Evolutionary conservation across 1,140 invertebrate genomes (phyloP).

Genomic region (Phortica variegata): DNA sequence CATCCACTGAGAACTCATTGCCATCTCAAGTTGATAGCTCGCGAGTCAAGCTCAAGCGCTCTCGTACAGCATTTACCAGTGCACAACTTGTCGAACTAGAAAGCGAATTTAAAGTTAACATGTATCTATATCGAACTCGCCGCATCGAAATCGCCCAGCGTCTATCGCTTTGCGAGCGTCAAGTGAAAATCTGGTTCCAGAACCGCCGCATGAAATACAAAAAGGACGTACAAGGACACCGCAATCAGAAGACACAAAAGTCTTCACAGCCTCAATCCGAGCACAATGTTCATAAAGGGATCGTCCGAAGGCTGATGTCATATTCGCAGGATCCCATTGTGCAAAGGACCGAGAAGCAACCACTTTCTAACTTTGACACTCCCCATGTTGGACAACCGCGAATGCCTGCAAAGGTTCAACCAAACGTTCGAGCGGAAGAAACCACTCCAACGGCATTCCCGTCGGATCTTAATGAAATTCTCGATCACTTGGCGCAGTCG

Average conservation of each 20-base stretch:
- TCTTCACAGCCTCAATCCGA: slow-evolving; percentile 34
- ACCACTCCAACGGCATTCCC: background rate
- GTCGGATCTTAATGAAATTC: slow-evolving; percentile 41
- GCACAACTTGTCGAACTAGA: slow-evolving; percentile 72
- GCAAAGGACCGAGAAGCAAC: slow-evolving; percentile 14
- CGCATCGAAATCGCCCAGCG: slow-evolving; percentile 79
- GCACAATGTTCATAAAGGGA: slow-evolving; percentile 42
- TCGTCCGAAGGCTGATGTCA: slow-evolving; percentile 48
- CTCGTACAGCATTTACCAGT: slow-evolving; percentile 79
- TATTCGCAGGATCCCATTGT: slow-evolving; percentile 45
- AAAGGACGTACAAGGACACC: slow-evolving; percentile 42
- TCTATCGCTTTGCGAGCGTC: slow-evolving; percentile 75
- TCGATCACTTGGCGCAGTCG: slow-evolving; percentile 40
- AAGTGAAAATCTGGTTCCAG: slow-evolving; percentile 88
- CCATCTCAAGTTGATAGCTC: slow-evolving; percentile 28
- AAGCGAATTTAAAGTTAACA: slow-evolving; percentile 62
- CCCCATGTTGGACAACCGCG: slow-evolving; percentile 3
- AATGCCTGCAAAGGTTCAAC: background rate
- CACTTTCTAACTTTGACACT: background rate
- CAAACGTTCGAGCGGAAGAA: slow-evolving; percentile 10
- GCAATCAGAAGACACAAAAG: slow-evolving; percentile 27
- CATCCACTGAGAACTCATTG: slow-evolving; percentile 40
- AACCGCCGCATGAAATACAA: slow-evolving; percentile 54
- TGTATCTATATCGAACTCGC: slow-evolving; percentile 77
- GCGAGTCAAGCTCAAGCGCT: slow-evolving; percentile 46